Evolutionary conservation across 2,797 vertebrate genomes (phyloP), one percentile per base, ranked within the genome.

Genomic region (Lepilemur septentrionalis): DNA sequence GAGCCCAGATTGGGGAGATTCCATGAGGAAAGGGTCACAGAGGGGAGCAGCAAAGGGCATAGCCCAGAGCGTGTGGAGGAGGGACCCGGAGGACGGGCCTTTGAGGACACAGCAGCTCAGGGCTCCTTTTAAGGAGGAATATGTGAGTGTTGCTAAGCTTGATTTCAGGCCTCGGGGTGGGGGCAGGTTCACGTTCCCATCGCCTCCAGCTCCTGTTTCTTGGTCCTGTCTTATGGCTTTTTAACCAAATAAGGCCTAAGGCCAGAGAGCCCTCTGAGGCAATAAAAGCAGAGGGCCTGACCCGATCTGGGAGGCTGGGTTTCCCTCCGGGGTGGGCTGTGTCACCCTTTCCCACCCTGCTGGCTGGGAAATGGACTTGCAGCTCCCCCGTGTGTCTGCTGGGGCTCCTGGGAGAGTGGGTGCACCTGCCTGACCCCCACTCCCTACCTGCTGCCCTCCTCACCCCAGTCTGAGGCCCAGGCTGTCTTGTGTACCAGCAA

Each of bases 71-170:
- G 2, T 1, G 10, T 32, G 72, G 59, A 43, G 84, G 38, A 41
- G 73, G 63, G 67, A 41, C 10, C 15, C 63, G 1, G 18, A 48
- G 52, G 52, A 25, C 25, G 1, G 10, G 76, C 61, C 41, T 65
- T 22, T 5, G 17, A 93, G 85, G 63, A 65, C 46, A 35, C 35
- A 1, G 11, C 63, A 5, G 85, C 57, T 48, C 9, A 3, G 61
- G 76, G 32, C 35, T 96, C 96, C 94, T 96, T 97, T 97, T 95
- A 96, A 97, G 96, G 96, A 97, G 92, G 93, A 89, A 91, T 78
- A 89, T 86, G 67, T 72, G 35, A 65, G 95, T 48, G 55, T 35
- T 63, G 80, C 70, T 96, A 67, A 86, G 52, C n/a, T 78, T 72
- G 87, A 95, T 32, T 93, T 95, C 84, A 57, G 93, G 69, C 82